Evolutionary conservation across 2,888 invertebrate species (phyloP).

Genomic region (Drosophila differens): DNA sequence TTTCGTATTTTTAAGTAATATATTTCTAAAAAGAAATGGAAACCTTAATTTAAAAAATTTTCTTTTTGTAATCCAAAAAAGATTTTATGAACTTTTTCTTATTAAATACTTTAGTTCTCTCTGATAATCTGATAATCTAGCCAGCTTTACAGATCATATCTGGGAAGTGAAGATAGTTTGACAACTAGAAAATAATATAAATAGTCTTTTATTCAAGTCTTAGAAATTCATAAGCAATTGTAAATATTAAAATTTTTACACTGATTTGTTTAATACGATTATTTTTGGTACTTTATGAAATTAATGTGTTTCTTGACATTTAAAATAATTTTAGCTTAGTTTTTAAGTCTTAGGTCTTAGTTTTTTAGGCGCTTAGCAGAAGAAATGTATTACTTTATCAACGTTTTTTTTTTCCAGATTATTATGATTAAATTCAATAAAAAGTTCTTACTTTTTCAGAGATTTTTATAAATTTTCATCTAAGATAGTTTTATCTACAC

Average conservation of each 20-base stretch:
- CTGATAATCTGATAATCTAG: neutral
- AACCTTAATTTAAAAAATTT: neutral
- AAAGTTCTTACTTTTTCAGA: neutral
- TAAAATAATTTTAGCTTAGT: neutral
- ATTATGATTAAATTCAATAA: neutral
- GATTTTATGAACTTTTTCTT: neutral
- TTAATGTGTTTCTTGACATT: neutral
- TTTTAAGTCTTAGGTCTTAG: neutral
- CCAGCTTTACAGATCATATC: neutral
- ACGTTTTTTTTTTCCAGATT: neutral
- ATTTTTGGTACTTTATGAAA: neutral
- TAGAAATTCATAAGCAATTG: neutral
- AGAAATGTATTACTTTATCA: neutral
- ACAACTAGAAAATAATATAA: neutral
- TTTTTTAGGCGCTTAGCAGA: neutral
- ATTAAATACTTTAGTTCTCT: no score
- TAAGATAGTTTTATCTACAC: fast-evolving
- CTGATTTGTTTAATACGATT: neutral
- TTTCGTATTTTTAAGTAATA: fast-evolving
- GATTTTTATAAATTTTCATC: neutral
- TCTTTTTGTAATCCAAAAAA: neutral
- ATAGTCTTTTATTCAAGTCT: neutral
- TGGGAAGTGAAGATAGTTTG: neutral
- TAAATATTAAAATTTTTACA: neutral
- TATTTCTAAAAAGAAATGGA: neutral